phyloP scores from a whole-genome alignment of 2,888 invertebrate species.

The Pharmacophagus antenor region DNA sequence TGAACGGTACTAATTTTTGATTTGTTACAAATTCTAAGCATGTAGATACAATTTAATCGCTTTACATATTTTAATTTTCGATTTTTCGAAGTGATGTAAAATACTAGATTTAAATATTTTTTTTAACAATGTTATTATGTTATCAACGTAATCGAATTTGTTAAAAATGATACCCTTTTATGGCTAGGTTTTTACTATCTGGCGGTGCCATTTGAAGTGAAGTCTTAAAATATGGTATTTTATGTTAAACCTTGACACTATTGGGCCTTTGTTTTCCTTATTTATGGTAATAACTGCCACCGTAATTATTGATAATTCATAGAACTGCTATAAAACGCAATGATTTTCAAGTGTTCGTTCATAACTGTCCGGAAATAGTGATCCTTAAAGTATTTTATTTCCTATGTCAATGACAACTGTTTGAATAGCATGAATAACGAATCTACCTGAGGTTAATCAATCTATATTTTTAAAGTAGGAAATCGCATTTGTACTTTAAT shows the following conservation, averaged over 20 bases:
- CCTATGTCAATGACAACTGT: conserved; percentile 4
- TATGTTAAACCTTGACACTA: conserved; percentile 52
- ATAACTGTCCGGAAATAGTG: conserved; percentile 12
- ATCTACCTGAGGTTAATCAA: conserved; percentile 4
- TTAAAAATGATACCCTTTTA: too few species aligned
- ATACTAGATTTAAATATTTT: not conserved
- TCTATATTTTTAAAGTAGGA: conserved; percentile 27
- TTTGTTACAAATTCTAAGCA: not conserved
- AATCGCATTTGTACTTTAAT: conserved; percentile 16
- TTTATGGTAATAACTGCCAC: conserved; percentile 56
- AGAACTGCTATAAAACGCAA: conserved; percentile 10
- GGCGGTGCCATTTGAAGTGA: not conserved
- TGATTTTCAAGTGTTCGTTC: conserved; percentile 12
- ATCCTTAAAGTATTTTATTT: conserved; percentile 18
- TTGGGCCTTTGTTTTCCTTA: conserved; percentile 62
- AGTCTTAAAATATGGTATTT: conserved; percentile 16
- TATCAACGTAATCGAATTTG: too few species aligned
- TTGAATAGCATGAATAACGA: conserved; percentile 12
- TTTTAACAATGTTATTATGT: too few species aligned
- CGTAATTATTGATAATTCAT: conserved; percentile 39
- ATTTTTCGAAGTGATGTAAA: not conserved
- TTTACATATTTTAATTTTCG: not conserved
- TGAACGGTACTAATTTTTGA: not conserved
- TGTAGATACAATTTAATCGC: not conserved
- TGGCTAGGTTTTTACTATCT: not conserved